Conservation (phyloP, 2,113 vertebrate species). For the Haliaeetus leucogaster region DNA sequence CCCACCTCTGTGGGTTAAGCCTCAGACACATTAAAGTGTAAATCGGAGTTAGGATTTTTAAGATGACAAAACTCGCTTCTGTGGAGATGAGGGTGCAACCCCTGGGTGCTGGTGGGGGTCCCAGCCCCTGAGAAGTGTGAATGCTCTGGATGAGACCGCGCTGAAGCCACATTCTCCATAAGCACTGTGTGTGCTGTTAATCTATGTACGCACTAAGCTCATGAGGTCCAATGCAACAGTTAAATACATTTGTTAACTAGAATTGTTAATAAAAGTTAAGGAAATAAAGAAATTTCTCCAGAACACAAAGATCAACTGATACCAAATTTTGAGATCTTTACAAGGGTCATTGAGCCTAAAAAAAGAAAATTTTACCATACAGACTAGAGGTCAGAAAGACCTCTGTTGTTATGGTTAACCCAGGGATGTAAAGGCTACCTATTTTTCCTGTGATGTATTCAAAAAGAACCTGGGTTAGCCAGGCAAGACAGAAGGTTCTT, state of each 20-base stretch:
- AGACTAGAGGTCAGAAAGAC: not conserved
- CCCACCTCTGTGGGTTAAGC: not conserved
- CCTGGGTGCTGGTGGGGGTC: not conserved
- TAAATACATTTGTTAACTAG: not conserved
- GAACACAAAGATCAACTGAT: not conserved
- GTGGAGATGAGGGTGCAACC: not conserved
- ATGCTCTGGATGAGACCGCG: not conserved
- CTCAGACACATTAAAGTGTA: not conserved
- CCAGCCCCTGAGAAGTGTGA: not conserved
- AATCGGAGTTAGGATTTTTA: not conserved
- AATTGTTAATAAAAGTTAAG: not conserved
- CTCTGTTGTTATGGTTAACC: not conserved
- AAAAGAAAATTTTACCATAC: not conserved
- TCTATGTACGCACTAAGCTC: not conserved
- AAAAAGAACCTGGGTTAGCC: not conserved
- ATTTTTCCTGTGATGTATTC: not conserved
- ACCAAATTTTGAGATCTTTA: not conserved
- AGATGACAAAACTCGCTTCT: not conserved
- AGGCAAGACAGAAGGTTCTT: not conserved
- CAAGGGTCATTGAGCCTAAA: not conserved
- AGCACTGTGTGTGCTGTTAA: not conserved
- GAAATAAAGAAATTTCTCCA: not conserved
- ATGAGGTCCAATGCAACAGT: not conserved
- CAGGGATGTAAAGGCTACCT: not conserved
- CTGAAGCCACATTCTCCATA: not conserved